A percentile compares a stretch with the other conserved stretches of the same genome.
These are phyloP conservation scores for Dryocosmus kuriphilus DNA, from an alignment of 2,888 invertebrate genomes.

Conservation along the genomic window DNA sequence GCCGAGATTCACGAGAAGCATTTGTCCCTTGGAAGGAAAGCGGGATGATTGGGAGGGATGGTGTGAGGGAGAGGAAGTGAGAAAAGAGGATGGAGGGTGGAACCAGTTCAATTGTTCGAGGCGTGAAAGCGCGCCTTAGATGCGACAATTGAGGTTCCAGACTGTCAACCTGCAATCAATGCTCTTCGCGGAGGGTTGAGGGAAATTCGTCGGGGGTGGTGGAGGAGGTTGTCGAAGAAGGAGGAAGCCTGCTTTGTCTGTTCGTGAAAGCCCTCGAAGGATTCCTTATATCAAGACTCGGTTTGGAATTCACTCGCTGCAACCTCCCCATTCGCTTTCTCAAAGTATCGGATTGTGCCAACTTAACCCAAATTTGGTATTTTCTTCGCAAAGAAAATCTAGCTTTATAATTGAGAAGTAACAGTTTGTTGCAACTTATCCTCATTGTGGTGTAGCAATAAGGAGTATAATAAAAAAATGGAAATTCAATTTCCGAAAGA, in stretches of 20 bases:
- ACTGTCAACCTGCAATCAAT: constrained; percentile 76
- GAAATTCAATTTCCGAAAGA: too few relatives aligned
- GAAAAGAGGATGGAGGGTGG: constrained; percentile 46
- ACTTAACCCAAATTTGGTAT: neutral
- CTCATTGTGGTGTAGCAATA: too few relatives aligned
- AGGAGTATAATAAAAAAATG: too few relatives aligned
- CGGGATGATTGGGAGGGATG: constrained; percentile 34
- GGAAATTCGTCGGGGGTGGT: constrained; percentile 53
- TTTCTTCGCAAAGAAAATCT: neutral
- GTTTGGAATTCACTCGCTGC: neutral
- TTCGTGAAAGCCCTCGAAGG: constrained; percentile 70
- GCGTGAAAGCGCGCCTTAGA: constrained; percentile 74
- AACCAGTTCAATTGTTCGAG: constrained; percentile 69
- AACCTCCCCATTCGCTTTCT: neutral
- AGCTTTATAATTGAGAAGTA: neutral
- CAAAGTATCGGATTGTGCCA: constrained; percentile 22
- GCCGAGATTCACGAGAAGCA: constrained; percentile 39
- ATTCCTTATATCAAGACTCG: constrained; percentile 45
- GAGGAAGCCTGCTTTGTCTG: constrained; percentile 73
- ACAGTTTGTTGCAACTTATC: too few relatives aligned
- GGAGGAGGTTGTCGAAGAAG: constrained; percentile 56
- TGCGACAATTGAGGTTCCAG: constrained; percentile 75
- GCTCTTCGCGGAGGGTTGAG: constrained; percentile 62
- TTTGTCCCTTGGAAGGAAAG: constrained; percentile 42
- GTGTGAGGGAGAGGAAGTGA: constrained; percentile 55